phyloP scores from a whole-genome alignment of 53 echinoderm and acorn worm genomes.

The Temnopleurus reevesii region DNA sequence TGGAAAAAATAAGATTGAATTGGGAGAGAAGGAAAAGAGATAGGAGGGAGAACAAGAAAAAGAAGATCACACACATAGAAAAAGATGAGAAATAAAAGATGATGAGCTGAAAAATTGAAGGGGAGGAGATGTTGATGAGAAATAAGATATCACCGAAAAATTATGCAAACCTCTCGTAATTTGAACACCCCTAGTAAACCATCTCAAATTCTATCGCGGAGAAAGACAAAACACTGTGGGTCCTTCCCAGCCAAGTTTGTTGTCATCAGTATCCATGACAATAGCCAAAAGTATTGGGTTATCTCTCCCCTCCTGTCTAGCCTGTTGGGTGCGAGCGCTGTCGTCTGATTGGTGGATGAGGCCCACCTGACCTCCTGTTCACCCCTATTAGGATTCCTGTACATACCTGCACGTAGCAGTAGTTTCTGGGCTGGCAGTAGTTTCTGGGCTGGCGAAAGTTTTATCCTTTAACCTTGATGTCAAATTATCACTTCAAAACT shows the following conservation, averaged over 20 bases:
- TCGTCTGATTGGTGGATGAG: constrained; percentile 40
- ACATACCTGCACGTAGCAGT: constrained; percentile 39
- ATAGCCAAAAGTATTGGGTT: constrained; percentile 57
- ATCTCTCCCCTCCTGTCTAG: constrained; percentile 51
- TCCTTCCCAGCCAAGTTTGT: constrained; percentile 29
- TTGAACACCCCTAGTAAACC: too few species aligned
- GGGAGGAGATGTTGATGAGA: neutral
- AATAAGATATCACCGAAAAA: neutral
- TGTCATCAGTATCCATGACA: constrained; percentile 12
- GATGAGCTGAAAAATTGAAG: too few species aligned
- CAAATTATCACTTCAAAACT: too few species aligned
- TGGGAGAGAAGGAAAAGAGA: too few species aligned
- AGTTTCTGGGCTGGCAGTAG: neutral
- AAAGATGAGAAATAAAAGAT: too few species aligned
- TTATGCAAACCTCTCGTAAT: too few species aligned
- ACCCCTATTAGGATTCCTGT: constrained; percentile 15
- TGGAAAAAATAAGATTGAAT: too few species aligned
- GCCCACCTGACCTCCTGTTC: constrained; percentile 1
- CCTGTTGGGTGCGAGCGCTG: constrained; percentile 1
- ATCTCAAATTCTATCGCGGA: too few species aligned
- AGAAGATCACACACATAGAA: too few species aligned
- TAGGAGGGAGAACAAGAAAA: too few species aligned
- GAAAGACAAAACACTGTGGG: constrained; percentile 34
- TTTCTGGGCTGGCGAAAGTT: too few species aligned
- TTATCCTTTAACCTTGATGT: too few species aligned